Percentiles rank a stretch among this genome's conserved stretches.
Conservation (phyloP, 2,888 invertebrate genomes). For the Clusia tigrina region DNA sequence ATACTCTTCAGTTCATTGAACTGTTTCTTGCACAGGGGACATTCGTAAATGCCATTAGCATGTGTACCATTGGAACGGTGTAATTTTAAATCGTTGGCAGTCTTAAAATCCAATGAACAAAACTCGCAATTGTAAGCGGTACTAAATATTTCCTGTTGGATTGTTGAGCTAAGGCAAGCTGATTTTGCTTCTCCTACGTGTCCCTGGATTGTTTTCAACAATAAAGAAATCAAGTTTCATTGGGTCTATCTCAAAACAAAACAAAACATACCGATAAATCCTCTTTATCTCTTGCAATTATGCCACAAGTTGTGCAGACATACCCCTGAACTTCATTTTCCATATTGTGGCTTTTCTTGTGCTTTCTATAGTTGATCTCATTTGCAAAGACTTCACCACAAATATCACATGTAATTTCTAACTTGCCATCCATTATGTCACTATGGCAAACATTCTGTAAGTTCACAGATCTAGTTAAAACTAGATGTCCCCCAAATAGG, state of each 20-base stretch:
- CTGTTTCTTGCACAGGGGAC: constrained; percentile 33
- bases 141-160: constrained; percentile 38
- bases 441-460: no score
- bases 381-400: constrained; percentile 52
- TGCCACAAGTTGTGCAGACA: constrained; percentile 52
- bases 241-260: not conserved
- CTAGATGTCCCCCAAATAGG: no score
- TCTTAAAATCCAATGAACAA: constrained; percentile 53
- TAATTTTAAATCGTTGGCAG: constrained; percentile 40
- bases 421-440: no score
- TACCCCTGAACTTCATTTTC: constrained; percentile 37
- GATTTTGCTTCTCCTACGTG: no score
- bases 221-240: not conserved
- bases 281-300: constrained; percentile 42
- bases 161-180: constrained; percentile 33
- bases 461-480: no score
- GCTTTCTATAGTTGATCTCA: constrained; percentile 44
- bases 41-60: constrained; percentile 44
- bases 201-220: not conserved
- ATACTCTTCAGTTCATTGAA: constrained; percentile 29
- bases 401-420: no score
- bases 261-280: constrained; percentile 41
- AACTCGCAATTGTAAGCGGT: constrained; percentile 55
- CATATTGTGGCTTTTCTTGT: constrained; percentile 53
- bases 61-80: constrained; percentile 52